Evolutionary conservation across 2,888 invertebrate species (phyloP), one percentile per base, ranked within the genome.

Genomic region (Apodemia hepburni): DNA sequence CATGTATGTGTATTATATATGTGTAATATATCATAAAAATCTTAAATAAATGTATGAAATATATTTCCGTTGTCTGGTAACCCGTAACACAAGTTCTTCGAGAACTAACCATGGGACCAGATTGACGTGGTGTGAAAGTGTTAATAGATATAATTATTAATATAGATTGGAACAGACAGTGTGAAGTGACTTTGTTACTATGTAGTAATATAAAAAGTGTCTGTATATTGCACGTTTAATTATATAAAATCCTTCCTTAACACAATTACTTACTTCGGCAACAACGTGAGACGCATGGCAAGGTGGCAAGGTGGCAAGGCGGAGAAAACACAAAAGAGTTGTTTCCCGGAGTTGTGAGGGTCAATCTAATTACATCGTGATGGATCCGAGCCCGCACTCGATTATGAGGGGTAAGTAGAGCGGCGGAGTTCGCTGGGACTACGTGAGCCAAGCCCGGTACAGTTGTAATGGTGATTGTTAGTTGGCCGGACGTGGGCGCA

Each of bases 311-410:
- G 27, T 54, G 54, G 6, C 22, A 18, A 22, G 27, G 15, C 5
- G 42, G 5, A 15, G 42, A 3, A 42, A 42, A 42, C 42, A 54
- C 54, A 27, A 15, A 54, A 27, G 54, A 54, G 54, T 22, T 54
- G 54, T 22, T 27, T 15, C 12, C 54, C 15, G 15, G 54, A 51
- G 51, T 51, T 51, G 8, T 1, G 22, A 54, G 59, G 63, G 59
- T 60, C 60, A 64, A 65, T 61, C 49, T 58, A 64, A 65, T 65
- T 65, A 64, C 49, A 3, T 18, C 51, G 11, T 38, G 47, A 47
- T 59, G 54, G 59, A 59, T 38, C 35, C 61, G 57, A 49, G 47
- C 59, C 18, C 11, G 35, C 11, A 35, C 38, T 59, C 63, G 54
- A 51, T 60, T 59, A 59, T 60, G 57, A n/a, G 49, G 38, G 61